These are phyloP conservation scores for Helicoverpa zea DNA, from an alignment of 1,140 invertebrate genomes.

Conservation along the genomic window DNA sequence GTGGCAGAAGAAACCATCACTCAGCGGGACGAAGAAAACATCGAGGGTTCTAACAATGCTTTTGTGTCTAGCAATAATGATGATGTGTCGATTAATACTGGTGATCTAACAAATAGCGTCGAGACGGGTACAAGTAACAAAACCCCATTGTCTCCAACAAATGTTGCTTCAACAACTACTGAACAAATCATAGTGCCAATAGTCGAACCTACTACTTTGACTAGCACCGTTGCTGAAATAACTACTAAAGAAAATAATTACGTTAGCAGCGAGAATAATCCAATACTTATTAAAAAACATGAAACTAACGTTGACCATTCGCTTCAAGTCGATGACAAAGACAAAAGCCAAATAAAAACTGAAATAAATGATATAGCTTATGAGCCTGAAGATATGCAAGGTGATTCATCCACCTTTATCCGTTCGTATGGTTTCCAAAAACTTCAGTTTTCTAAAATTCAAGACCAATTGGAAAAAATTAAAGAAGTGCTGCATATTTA, in stretches of 20 bases:
- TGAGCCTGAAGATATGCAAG: slow-evolving; percentile 80
- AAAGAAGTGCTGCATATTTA: slow-evolving; percentile 77
- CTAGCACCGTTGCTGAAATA: slow-evolving; percentile 39
- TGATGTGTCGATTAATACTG: slow-evolving; percentile 61
- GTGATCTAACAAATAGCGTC: slow-evolving; percentile 58
- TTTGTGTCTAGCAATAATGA: slow-evolving; percentile 69
- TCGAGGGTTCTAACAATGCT: slow-evolving; percentile 66
- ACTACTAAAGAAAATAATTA: slow-evolving; percentile 52
- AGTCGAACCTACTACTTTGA: background rate
- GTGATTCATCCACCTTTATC: slow-evolving; percentile 81
- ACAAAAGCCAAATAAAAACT: slow-evolving; percentile 35
- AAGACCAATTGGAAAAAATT: slow-evolving; percentile 72
- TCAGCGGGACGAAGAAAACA: slow-evolving; percentile 60
- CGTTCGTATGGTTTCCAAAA: slow-evolving; percentile 80
- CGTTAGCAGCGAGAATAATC: slow-evolving; percentile 46
- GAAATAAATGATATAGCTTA: slow-evolving; percentile 72
- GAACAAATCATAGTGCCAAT: background rate
- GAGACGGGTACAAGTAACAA: slow-evolving; percentile 6
- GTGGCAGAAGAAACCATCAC: slow-evolving; percentile 65
- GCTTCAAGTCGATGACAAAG: slow-evolving; percentile 50
- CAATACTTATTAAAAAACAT: slow-evolving; percentile 39
- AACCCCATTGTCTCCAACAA: background rate
- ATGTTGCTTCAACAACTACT: slow-evolving; percentile 7
- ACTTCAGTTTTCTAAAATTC: slow-evolving; percentile 77
- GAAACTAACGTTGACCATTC: slow-evolving; percentile 49